phyloP scores from a whole-genome alignment of 2,888 invertebrate species.

The Drosophila meridionalis region DNA sequence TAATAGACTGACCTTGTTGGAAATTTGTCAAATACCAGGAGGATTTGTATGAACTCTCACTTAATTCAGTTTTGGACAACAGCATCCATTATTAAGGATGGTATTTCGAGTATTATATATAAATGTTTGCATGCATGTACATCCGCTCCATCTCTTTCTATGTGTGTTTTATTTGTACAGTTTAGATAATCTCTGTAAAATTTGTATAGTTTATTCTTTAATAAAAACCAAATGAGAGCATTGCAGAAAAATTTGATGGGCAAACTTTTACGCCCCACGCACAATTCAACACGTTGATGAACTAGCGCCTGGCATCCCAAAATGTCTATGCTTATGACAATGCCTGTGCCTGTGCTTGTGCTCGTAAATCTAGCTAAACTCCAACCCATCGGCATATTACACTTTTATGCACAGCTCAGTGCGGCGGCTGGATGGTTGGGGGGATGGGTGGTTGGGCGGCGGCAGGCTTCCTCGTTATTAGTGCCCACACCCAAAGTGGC shows the following conservation, averaged over 20 bases:
- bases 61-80: constrained; percentile 2
- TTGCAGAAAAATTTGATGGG: constrained; percentile 66
- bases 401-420: constrained; percentile 55
- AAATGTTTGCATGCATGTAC: constrained; percentile 8
- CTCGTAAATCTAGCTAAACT: constrained; percentile 64
- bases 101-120: background rate
- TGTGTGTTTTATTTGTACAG: constrained; percentile 49
- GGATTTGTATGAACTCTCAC: constrained; percentile 26
- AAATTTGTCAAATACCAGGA: constrained; percentile 3
- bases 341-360: constrained; percentile 25
- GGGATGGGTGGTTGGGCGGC: background rate
- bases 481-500: background rate
- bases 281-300: constrained; percentile 72
- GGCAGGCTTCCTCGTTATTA: background rate
- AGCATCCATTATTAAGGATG: background rate
- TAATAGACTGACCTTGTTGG: background rate
- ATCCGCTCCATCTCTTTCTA: constrained; percentile 20
- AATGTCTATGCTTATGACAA: constrained; percentile 26
- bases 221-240: constrained; percentile 61
- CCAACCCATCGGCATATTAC: constrained; percentile 53
- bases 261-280: constrained; percentile 59
- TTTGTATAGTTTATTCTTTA: constrained; percentile 81
- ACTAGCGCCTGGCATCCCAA: constrained; percentile 45
- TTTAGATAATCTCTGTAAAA: constrained; percentile 76
- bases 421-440: constrained; percentile 1